Base-by-base conservation (phyloP, 2,888 invertebrate species). In the Meteorus colon region DNA sequence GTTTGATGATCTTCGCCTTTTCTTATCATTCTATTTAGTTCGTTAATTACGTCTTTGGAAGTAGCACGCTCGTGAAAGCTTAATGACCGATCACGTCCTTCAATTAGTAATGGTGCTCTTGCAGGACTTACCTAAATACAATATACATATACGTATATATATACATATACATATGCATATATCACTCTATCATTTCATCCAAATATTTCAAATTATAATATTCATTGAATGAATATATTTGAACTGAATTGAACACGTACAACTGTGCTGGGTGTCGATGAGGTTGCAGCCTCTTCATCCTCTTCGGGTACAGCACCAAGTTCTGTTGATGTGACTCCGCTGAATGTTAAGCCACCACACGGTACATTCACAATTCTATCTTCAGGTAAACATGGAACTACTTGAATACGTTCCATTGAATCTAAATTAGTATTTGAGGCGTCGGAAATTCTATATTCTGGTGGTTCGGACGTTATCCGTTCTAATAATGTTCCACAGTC, bases 21-120 rank as follows among this genome's bases (percentile, higher is more conserved):
- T 67, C 91, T 90, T 75, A 92, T 92, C 91, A 93, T 92, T 70
- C 92, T 91, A 86, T 95, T 94, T 24, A 95, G 90, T 85, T 94
- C 94, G 83, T 95, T 94, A 82, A 95, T 94, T 73, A 95, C 94
- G 86, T 95, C 94, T 86, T 94, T 94, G 62, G 94, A 94, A 51
- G 94, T 94, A 16, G 94, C 94, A 78, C 93, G 92, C 85, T 94
- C 94, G 83, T 94, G 94, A 85, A 94, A 94, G 89, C 94, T 94
- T 76, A 94, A 89, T 10, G 92, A 92, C 82, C 94, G 91, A 82
- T 92, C 86, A 63, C 84, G 83, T 41, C 86, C 87, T 71, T 88
- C 88, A 75, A 88, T 78, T n/a, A 88, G 77, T 14, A 88, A 81
- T 12, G 83, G 79, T 29, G 84, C 86, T 81, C 87, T 84, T 51